Evolutionary conservation across 2,797 vertebrate genomes (phyloP).

Genomic region (Neoniphon sammara): DNA sequence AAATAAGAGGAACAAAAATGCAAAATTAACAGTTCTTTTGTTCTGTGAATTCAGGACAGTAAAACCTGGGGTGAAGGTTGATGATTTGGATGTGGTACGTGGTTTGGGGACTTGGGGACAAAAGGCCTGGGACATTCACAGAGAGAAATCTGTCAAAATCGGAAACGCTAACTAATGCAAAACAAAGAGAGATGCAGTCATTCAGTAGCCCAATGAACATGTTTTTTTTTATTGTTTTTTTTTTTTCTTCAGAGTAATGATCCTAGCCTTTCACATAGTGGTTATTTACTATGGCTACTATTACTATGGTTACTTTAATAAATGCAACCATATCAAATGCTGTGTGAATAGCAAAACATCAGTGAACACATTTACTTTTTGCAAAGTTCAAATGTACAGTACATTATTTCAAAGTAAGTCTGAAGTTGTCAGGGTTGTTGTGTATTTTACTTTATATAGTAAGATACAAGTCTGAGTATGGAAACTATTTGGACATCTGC

Average conservation of each 20-base stretch:
- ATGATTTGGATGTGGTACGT: slow-evolving; percentile 1
- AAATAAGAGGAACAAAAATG: neutral
- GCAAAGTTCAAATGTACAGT: no score
- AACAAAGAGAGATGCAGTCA: neutral
- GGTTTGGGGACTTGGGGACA: neutral
- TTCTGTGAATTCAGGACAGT: neutral
- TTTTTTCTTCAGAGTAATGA: neutral
- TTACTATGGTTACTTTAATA: slow-evolving; percentile 31
- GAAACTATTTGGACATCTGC: neutral
- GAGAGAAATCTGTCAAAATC: neutral
- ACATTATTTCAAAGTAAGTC: no score
- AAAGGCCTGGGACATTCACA: neutral
- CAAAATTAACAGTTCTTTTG: neutral
- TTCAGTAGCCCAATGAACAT: neutral
- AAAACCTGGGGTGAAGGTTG: neutral
- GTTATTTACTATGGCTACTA: neutral
- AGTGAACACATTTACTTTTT: no score
- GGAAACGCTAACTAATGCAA: no score
- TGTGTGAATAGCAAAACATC: neutral
- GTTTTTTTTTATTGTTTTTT: slow-evolving; percentile 16
- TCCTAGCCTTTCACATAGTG: slow-evolving; percentile 1
- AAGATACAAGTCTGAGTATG: neutral
- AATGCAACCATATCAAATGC: slow-evolving; percentile 19
- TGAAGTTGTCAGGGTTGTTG: no score
- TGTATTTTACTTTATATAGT: no score